Base-by-base conservation (phyloP, 1,140 invertebrate genomes). In the Drosophila sturtevanti region DNA sequence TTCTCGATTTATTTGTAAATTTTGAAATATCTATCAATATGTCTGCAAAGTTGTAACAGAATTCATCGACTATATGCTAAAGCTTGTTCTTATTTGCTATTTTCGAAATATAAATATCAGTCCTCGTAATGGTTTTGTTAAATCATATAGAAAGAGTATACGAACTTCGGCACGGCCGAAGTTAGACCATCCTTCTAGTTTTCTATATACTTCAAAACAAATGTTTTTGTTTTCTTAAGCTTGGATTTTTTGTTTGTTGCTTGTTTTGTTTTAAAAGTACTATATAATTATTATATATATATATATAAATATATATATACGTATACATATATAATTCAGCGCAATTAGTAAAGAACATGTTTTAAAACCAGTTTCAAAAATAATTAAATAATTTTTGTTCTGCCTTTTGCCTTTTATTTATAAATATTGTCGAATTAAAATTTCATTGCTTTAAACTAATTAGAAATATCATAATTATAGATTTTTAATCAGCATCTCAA, bases 281-380 rank as follows among this genome's bases (percentile, higher is more conserved):
- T 24, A 4, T 31, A 7, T 4, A 44, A 18, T 11, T 1, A 21
- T 7, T 48, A 48, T 21, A 12, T 48, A 3, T 48, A 44, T 10
- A 44, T 18, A 2, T 18, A 7, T 16, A 16, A 16, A 44, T 1
- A 44, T n/a, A n/a, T n/a, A n/a, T n/a, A n/a, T n/a, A n/a, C n/a
- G n/a, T n/a, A 44, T 9, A 16, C 9, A 44, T 48, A 48, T 48
- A 48, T 21, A 48, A 48, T 21, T 48, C 18, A 48, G 2, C 41
- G 9, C 27, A 60, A 73, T 59, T 74, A 66, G 63, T 37, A 55
- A 38, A n/a, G 27, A 54, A 14, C 16, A 11, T 11, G 34, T 41
- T 37, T 9, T 24, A 67, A 74, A 74, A 74, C 72, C 72, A 74
- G 72, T 74, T 74, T 74, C 55, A 16, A 21, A 37, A 60, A 58